phyloP scores from a whole-genome alignment of 2,888 invertebrate species.

The Syrphus vitripennis region DNA sequence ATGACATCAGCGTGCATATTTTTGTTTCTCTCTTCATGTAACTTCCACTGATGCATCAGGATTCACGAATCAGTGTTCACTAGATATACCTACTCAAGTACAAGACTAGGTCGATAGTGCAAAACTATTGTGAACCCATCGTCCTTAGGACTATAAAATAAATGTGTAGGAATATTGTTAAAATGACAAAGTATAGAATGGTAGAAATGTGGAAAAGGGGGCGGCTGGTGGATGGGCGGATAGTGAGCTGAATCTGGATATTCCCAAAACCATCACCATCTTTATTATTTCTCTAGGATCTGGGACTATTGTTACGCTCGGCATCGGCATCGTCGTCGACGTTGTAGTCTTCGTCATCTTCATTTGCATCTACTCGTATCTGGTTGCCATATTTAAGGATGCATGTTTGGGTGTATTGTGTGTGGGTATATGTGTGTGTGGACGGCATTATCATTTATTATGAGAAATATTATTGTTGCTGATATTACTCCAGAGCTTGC shows the following conservation, averaged over 20 bases:
- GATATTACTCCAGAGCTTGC: slow-evolving; percentile 55
- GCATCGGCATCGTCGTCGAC: slow-evolving; percentile 12
- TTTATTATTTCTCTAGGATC: slow-evolving; percentile 33
- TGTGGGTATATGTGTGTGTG: slow-evolving; percentile 10
- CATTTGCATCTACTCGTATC: slow-evolving; percentile 47
- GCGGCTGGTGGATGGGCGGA: neutral
- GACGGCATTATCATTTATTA: slow-evolving; percentile 63
- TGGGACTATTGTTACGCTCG: slow-evolving; percentile 48
- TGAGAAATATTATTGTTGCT: slow-evolving; percentile 68
- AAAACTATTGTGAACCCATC: slow-evolving; percentile 37
- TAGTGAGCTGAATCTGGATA: neutral
- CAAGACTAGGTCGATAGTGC: slow-evolving; percentile 54
- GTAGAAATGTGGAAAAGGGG: too few species aligned
- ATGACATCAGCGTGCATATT: slow-evolving; percentile 26
- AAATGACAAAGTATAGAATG: slow-evolving; percentile 36
- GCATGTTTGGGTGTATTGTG: neutral
- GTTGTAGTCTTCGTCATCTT: slow-evolving; percentile 42
- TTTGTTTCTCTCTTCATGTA: neutral
- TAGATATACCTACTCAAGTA: neutral
- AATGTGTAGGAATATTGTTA: slow-evolving; percentile 20
- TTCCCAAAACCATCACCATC: slow-evolving; percentile 23
- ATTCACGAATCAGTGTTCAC: neutral
- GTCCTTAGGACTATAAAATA: slow-evolving; percentile 38
- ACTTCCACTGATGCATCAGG: slow-evolving; percentile 3
- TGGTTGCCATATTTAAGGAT: neutral